These are phyloP conservation scores for Chinchilla lanigera DNA, from an alignment of 2,113 vertebrate genomes.

Conservation along the genomic window DNA sequence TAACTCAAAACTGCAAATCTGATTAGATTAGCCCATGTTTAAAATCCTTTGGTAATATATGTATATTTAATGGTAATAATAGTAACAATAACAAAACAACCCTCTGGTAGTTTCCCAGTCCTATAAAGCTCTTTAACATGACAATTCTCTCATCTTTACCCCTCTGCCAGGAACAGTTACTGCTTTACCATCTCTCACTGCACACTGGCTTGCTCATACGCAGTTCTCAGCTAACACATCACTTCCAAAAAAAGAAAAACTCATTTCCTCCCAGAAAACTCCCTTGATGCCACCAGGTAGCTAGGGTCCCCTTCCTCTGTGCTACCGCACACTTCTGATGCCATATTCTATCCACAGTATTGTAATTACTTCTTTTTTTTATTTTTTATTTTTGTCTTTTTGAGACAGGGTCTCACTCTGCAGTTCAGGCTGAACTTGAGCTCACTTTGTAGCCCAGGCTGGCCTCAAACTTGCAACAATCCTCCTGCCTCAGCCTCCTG, in stretches of 20 bases:
- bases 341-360: not conserved
- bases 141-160: not conserved
- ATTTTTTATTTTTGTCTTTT: no score
- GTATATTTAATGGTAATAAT: not conserved
- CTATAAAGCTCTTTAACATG: not conserved
- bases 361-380: no score
- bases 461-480: no score
- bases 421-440: no score
- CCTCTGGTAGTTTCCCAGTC: not conserved
- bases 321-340: not conserved
- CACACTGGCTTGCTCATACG: not conserved
- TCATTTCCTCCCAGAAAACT: accelerated
- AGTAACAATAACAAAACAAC: not conserved
- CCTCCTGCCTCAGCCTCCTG: no score
- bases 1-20: not conserved
- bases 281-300: not conserved
- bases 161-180: not conserved
- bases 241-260: not conserved
- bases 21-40: not conserved
- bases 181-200: not conserved
- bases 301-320: not conserved
- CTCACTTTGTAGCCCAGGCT: no score
- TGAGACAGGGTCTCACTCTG: no score
- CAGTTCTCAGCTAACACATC: not conserved
- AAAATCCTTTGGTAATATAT: not conserved